Conservation (phyloP, 2,797 vertebrate species). For the Spea hammondii region DNA sequence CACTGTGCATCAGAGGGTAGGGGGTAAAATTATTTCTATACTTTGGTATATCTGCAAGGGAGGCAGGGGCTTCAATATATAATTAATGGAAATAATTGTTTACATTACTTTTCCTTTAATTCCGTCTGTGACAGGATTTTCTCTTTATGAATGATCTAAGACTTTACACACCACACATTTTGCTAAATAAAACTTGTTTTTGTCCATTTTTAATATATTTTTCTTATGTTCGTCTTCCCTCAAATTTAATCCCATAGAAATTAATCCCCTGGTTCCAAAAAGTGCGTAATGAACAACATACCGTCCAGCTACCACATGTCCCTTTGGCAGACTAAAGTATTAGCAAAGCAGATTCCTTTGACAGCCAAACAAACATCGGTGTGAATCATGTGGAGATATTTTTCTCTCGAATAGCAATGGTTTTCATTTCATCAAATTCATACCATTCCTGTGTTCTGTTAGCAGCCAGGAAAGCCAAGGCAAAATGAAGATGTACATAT, state of each 20-base stretch:
- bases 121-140: conserved; percentile 34
- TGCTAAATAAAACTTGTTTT: conserved; percentile 39
- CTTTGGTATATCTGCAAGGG: too few relatives aligned
- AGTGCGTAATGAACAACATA: conserved; percentile 25
- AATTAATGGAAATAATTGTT: too few relatives aligned
- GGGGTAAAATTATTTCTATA: too few relatives aligned
- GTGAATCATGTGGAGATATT: conserved; percentile 24
- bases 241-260: conserved; percentile 30
- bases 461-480: not conserved
- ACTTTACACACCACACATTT: conserved; percentile 27
- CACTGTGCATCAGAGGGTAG: too few relatives aligned
- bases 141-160: conserved; percentile 40
- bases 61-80: too few relatives aligned
- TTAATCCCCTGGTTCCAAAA: conserved; percentile 36
- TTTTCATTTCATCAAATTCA: not conserved
- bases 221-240: conserved; percentile 33
- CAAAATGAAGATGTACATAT: too few relatives aligned
- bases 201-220: conserved; percentile 33
- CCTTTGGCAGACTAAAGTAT: conserved; percentile 29
- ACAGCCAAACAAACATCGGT: conserved; percentile 22
- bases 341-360: conserved; percentile 12
- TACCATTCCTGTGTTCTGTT: not conserved
- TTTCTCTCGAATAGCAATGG: conserved; percentile 1
- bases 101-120: not conserved
- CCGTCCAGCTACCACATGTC: conserved; percentile 35